phyloP scores from a whole-genome alignment of 2,113 vertebrate genomes.

The Microcebus murinus region DNA sequence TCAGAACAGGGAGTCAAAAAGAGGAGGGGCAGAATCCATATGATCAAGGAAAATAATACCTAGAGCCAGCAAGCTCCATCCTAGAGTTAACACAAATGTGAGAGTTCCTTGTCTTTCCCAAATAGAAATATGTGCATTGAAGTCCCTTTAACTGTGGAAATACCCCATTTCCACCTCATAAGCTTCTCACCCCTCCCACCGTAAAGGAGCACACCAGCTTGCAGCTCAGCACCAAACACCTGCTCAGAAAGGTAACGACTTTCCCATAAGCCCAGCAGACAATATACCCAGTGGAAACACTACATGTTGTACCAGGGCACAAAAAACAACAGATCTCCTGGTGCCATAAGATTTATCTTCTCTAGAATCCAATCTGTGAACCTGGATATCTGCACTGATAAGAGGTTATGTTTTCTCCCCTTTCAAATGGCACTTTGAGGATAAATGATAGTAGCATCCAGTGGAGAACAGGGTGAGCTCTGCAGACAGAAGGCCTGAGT shows the following conservation, averaged over 20 bases:
- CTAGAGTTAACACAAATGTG: constrained; percentile 56
- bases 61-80: constrained; percentile 36
- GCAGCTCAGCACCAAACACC: not conserved
- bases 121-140: constrained; percentile 12
- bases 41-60: constrained; percentile 53
- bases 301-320: not conserved
- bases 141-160: not conserved
- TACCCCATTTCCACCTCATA: not conserved
- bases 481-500: not conserved
- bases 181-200: not conserved
- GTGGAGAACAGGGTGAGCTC: not conserved
- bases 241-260: not conserved
- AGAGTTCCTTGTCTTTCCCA: constrained; percentile 53
- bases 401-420: not conserved
- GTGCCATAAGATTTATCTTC: not conserved
- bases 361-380: constrained; percentile 5
- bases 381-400: not conserved
- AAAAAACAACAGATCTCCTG: not conserved
- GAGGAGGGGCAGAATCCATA: constrained; percentile 55
- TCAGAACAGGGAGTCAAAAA: constrained; percentile 75
- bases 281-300: not conserved
- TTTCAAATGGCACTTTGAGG: not conserved
- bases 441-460: not conserved
- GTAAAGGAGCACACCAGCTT: not conserved
- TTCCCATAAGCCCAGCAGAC: not conserved